Evolutionary conservation across 1,140 invertebrate species (phyloP).

Genomic region (Pachypeltis micranthus): DNA sequence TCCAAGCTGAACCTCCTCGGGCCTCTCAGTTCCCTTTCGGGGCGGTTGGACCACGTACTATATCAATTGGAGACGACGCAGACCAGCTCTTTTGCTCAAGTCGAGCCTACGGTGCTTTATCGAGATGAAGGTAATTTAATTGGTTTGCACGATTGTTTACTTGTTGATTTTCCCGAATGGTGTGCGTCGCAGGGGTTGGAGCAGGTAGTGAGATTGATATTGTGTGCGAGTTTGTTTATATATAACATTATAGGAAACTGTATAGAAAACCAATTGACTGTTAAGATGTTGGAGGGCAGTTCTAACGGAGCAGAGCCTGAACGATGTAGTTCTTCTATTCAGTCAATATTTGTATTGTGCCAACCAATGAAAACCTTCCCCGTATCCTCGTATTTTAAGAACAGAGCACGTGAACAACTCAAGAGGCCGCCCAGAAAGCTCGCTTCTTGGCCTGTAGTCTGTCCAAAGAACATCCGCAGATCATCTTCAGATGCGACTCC

Average conservation of each 20-base stretch:
- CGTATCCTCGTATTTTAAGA: neutral
- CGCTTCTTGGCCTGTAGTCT: neutral
- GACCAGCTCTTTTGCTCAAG: neutral
- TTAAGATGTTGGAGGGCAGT: no score
- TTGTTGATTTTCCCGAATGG: no score
- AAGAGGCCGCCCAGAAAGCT: neutral
- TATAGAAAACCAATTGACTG: no score
- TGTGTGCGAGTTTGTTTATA: no score
- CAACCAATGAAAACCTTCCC: neutral
- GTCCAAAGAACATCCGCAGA: neutral
- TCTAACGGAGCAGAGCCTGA: no score
- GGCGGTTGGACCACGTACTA: conserved; percentile 13
- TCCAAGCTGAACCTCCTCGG: neutral
- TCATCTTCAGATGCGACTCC: neutral
- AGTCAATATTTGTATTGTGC: no score
- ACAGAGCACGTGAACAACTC: neutral
- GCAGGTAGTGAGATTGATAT: no score
- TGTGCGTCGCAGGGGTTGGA: no score
- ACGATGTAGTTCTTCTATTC: no score
- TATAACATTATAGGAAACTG: no score
- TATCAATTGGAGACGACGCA: conserved; percentile 1
- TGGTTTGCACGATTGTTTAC: no score
- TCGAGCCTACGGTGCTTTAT: conserved; percentile 1
- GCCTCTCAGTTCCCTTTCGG: conserved; percentile 4
- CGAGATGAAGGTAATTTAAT: conserved; percentile 21